Percentiles rank a stretch among this genome's conserved stretches.
Evolutionary conservation across 1,140 invertebrate species (phyloP).

Genomic region (Lepidostoma basale): DNA sequence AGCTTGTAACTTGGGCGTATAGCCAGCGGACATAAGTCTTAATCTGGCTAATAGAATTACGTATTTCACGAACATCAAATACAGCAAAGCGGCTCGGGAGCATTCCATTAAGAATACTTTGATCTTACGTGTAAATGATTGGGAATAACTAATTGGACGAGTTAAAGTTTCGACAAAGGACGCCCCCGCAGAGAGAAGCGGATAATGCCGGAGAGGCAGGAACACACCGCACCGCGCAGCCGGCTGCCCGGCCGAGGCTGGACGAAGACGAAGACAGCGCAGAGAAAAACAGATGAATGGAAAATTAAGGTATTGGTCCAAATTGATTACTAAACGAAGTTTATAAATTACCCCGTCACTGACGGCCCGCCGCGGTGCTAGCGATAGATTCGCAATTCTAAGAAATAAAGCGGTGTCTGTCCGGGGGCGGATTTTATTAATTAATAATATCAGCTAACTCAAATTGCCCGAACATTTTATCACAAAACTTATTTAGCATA

Average conservation of each 20-base stretch:
- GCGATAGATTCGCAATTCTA: slow-evolving; percentile 21
- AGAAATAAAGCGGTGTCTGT: slow-evolving; percentile 28
- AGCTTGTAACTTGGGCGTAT: too few species aligned
- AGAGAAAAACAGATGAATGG: slow-evolving; percentile 36
- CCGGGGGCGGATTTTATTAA: slow-evolving; percentile 21
- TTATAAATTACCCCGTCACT: slow-evolving; percentile 38
- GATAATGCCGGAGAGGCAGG: not conserved
- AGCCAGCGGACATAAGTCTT: too few species aligned
- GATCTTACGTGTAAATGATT: slow-evolving; percentile 1
- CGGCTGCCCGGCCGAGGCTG: not conserved
- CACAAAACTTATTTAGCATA: not conserved
- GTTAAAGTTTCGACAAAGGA: not conserved
- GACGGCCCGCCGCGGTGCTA: slow-evolving; percentile 10
- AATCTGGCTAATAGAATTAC: too few species aligned
- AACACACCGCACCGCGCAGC: not conserved
- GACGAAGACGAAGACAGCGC: slow-evolving; percentile 23
- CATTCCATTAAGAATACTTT: not conserved
- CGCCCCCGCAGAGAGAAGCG: not conserved
- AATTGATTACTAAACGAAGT: slow-evolving; percentile 44
- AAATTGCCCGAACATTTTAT: slow-evolving; percentile 9
- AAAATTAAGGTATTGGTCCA: slow-evolving; percentile 41
- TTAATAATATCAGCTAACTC: slow-evolving; percentile 32
- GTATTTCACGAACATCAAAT: not conserved
- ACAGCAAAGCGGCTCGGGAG: not conserved
- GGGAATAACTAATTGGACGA: too few species aligned